phyloP scores from a whole-genome alignment of 2,888 invertebrate genomes.

The Drosophila mimetica region DNA sequence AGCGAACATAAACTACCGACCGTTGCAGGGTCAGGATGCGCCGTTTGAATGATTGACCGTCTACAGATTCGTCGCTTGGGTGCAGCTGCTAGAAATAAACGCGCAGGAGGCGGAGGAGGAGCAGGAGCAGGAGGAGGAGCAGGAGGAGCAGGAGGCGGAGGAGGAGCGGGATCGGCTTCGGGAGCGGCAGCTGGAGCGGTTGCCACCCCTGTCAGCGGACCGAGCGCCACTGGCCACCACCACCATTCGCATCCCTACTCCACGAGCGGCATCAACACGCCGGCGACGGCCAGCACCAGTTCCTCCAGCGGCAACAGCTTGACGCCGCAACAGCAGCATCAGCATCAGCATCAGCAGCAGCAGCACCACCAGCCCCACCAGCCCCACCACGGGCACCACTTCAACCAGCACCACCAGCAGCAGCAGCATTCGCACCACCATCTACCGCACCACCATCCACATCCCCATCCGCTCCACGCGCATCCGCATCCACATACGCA shows the following conservation, averaged over 20 bases:
- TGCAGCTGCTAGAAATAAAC: slow-evolving; percentile 78
- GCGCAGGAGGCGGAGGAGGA: slow-evolving; percentile 51
- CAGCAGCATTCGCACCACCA: slow-evolving; percentile 11
- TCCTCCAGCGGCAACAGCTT: slow-evolving; percentile 73
- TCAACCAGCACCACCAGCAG: slow-evolving; percentile 24
- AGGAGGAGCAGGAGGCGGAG: slow-evolving; percentile 18
- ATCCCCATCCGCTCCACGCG: slow-evolving; percentile 2
- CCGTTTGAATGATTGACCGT: slow-evolving; percentile 82
- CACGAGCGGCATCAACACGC: slow-evolving; percentile 65
- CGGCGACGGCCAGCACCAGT: slow-evolving; percentile 74
- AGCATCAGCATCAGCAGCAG: slow-evolving; percentile 42
- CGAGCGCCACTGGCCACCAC: slow-evolving; percentile 21
- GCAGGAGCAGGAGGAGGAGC: slow-evolving; percentile 16
- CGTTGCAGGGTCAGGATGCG: slow-evolving; percentile 54
- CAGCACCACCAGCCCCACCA: no score
- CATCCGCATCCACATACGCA: neutral
- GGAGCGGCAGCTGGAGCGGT: neutral
- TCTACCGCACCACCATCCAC: slow-evolving; percentile 13
- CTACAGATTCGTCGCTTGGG: slow-evolving; percentile 81
- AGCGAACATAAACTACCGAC: slow-evolving; percentile 1
- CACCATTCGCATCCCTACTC: slow-evolving; percentile 54
- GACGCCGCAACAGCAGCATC: slow-evolving; percentile 62
- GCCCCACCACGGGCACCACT: slow-evolving; percentile 25
- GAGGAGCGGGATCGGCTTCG: slow-evolving; percentile 9
- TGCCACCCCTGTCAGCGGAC: slow-evolving; percentile 7